phyloP scores from a whole-genome alignment of 2,113 vertebrate species.

The Crotalus tigris region DNA sequence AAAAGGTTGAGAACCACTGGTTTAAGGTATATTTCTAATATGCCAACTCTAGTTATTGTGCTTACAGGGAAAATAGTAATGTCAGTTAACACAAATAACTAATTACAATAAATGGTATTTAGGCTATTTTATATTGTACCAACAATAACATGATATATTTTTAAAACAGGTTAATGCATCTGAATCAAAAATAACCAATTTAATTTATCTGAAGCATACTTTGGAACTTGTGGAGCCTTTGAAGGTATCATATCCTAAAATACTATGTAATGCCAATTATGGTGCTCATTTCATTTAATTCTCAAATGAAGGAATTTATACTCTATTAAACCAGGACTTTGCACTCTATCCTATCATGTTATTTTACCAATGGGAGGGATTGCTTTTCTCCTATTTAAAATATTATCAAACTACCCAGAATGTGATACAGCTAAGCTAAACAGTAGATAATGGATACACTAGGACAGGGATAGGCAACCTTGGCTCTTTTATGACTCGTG shows the following conservation, averaged over 20 bases:
- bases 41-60: neutral
- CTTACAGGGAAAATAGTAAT: neutral
- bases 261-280: neutral
- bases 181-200: constrained; percentile 93
- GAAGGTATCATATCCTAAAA: constrained; percentile 71
- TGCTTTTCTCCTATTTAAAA: neutral
- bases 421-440: neutral
- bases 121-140: neutral
- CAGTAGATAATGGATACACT: neutral
- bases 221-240: constrained; percentile 87
- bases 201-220: constrained; percentile 94
- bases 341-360: neutral
- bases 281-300: neutral
- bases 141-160: constrained; percentile 19
- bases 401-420: neutral
- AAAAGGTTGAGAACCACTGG: too few relatives aligned
- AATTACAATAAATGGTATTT: neutral
- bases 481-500: too few relatives aligned
- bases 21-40: neutral
- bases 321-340: neutral
- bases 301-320: neutral
- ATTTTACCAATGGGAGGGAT: neutral
- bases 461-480: too few relatives aligned
- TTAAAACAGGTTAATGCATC: constrained; percentile 82
- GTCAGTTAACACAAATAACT: neutral